Evolutionary conservation across 2,888 invertebrate genomes (phyloP).

Genomic region (Leptinotarsa haldemani): DNA sequence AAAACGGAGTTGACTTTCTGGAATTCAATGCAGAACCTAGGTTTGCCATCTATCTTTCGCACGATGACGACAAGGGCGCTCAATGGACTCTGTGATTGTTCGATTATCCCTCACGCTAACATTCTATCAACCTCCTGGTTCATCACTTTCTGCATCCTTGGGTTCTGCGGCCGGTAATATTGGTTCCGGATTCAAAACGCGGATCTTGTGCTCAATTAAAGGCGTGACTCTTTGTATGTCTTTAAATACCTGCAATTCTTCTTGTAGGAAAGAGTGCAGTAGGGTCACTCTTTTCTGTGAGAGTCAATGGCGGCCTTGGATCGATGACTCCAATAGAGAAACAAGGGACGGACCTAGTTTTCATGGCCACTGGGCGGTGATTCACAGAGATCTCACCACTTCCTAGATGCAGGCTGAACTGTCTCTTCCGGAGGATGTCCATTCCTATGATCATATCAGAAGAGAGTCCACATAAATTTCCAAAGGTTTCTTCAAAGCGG

Average conservation of each 20-base stretch:
- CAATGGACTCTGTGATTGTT: constrained; percentile 40
- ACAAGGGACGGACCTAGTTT: constrained; percentile 1
- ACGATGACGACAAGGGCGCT: constrained; percentile 39
- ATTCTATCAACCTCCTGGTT: too few relatives aligned
- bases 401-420: neutral
- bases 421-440: neutral
- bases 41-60: constrained; percentile 35
- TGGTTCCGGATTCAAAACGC: constrained; percentile 17
- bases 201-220: neutral
- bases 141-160: constrained; percentile 34
- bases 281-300: neutral
- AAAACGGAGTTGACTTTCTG: constrained; percentile 33
- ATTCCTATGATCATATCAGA: neutral
- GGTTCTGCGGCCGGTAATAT: constrained; percentile 46
- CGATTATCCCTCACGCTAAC: constrained; percentile 24
- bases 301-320: neutral
- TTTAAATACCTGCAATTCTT: neutral
- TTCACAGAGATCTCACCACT: neutral
- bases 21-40: too few relatives aligned
- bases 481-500: neutral
- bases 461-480: neutral
- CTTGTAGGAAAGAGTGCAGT: neutral
- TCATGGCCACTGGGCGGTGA: neutral
- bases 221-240: neutral
- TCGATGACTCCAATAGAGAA: neutral